Evolutionary conservation across 2,888 invertebrate species (phyloP).

Genomic region (Pyrrhia umbra): DNA sequence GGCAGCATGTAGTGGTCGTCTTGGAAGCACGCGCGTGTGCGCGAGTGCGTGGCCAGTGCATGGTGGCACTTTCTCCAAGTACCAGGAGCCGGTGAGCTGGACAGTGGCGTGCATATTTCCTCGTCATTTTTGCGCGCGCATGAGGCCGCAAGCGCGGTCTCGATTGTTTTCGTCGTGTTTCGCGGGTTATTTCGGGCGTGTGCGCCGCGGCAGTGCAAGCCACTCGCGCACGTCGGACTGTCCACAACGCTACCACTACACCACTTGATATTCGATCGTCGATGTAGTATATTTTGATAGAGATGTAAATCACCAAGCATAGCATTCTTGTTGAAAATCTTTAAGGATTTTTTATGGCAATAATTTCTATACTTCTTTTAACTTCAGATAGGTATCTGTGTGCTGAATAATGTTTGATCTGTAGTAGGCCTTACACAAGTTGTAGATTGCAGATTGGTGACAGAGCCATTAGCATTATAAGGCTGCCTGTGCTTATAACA

Average conservation of each 20-base stretch:
- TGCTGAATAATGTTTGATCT: conserved; percentile 2
- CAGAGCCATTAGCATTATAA: too few species aligned
- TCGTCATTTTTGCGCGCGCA: conserved; percentile 84
- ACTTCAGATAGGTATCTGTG: background rate
- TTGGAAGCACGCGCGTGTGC: conserved; percentile 8
- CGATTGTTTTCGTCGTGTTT: conserved; percentile 90
- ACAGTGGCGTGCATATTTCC: conserved; percentile 78
- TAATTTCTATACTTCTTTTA: conserved; percentile 20
- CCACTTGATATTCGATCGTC: conserved; percentile 75
- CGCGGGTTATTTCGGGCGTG: conserved; percentile 87
- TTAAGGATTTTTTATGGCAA: conserved; percentile 3
- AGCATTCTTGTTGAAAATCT: conserved; percentile 11
- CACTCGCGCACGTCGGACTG: conserved; percentile 82
- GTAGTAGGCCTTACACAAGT: background rate
- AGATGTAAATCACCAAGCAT: conserved; percentile 31
- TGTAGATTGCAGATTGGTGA: too few species aligned
- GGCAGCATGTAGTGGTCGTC: background rate
- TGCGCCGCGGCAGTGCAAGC: conserved; percentile 81
- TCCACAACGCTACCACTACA: conserved; percentile 78
- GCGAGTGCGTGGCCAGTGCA: conserved; percentile 35
- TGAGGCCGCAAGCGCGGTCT: conserved; percentile 83
- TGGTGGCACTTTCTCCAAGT: conserved; percentile 58
- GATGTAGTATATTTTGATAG: conserved; percentile 53
- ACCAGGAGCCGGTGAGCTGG: conserved; percentile 59
- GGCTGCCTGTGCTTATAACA: too few species aligned